These are phyloP conservation scores for Cantharis nigra DNA, from an alignment of 2,888 invertebrate genomes.

Conservation along the genomic window DNA sequence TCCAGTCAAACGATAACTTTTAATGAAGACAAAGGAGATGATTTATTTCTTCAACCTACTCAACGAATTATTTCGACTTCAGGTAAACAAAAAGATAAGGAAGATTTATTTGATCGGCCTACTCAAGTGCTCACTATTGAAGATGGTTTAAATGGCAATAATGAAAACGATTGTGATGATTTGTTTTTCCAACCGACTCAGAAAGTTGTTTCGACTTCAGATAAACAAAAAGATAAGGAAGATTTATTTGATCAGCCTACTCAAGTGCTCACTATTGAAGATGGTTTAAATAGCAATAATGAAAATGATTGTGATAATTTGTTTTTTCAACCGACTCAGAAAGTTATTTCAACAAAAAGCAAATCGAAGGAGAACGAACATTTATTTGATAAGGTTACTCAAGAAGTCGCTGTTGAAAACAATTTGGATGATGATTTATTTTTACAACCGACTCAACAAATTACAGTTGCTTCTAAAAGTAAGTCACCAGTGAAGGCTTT, in stretches of 20 bases:
- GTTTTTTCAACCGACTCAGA: background rate
- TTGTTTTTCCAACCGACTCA: background rate
- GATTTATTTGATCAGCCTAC: background rate
- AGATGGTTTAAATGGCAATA: too few species aligned
- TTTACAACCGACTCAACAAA: conserved; percentile 23
- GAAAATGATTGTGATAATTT: background rate
- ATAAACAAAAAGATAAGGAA: background rate
- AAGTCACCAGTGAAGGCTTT: background rate
- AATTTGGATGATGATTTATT: conserved; percentile 17
- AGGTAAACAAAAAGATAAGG: background rate
- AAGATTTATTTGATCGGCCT: background rate
- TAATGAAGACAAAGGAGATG: background rate
- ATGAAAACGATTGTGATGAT: background rate
- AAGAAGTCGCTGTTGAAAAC: background rate
- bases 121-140: background rate
- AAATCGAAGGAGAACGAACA: background rate
- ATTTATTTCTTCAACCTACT: background rate
- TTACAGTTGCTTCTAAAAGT: background rate
- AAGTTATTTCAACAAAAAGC: background rate
- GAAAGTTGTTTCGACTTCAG: background rate
- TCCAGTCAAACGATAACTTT: too few species aligned
- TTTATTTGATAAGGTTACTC: background rate
- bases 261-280: background rate
- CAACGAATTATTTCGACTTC: too few species aligned
- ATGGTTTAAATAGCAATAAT: too few species aligned